These are phyloP conservation scores for Drosophila watanabei DNA, from an alignment of 1,140 invertebrate genomes.

Conservation along the genomic window DNA sequence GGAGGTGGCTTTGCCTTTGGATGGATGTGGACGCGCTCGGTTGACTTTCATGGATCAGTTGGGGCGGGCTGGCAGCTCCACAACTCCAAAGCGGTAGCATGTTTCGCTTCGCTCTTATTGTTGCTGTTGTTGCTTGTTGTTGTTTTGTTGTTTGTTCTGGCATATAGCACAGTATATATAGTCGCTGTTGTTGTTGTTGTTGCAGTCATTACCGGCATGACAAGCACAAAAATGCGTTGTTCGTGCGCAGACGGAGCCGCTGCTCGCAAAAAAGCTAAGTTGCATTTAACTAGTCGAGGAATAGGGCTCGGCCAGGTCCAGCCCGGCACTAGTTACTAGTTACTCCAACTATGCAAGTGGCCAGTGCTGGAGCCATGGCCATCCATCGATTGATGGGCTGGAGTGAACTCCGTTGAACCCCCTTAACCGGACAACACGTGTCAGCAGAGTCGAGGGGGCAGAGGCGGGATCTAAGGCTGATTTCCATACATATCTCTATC, in stretches of 20 bases:
- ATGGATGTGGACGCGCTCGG: constrained; percentile 72
- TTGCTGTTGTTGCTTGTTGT: constrained; percentile 39
- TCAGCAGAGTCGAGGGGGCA: constrained; percentile 29
- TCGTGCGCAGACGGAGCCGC: constrained; percentile 65
- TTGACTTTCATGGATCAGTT: constrained; percentile 84
- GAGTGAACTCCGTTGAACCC: constrained; percentile 70
- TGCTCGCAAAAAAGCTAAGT: constrained; percentile 55
- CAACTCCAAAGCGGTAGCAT: constrained; percentile 73
- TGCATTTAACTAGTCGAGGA: constrained; percentile 76
- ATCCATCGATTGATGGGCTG: constrained; percentile 69
- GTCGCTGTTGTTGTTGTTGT: constrained; percentile 39
- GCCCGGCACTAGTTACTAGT: constrained; percentile 33
- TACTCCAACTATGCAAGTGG: constrained; percentile 40
- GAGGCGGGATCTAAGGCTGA: constrained; percentile 41
- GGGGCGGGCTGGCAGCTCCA: constrained; percentile 63
- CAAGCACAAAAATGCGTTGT: constrained; percentile 83
- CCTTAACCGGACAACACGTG: constrained; percentile 59
- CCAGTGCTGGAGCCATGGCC: constrained; percentile 16
- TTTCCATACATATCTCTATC: constrained; percentile 77
- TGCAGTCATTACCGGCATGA: constrained; percentile 84
- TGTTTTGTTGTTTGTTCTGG: constrained; percentile 47
- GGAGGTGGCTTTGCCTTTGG: constrained; percentile 43
- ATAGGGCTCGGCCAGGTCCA: constrained; percentile 44
- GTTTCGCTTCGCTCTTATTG: constrained; percentile 46
- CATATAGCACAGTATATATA: constrained; percentile 13